These are phyloP conservation scores for Geophilus truncorum DNA, from an alignment of 2,888 invertebrate species.

Conservation along the genomic window DNA sequence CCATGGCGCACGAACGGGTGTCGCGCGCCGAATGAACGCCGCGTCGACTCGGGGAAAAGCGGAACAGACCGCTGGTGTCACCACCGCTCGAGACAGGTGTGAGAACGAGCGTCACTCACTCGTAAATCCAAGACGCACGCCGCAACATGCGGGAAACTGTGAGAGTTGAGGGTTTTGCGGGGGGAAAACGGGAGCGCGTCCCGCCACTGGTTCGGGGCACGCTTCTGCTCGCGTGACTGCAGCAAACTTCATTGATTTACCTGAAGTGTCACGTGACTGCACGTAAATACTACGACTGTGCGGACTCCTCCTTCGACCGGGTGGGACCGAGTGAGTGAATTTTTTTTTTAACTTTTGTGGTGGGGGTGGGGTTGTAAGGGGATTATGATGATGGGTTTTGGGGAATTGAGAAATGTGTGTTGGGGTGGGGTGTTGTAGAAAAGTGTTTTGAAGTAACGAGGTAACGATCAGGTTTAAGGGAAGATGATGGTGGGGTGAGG, in stretches of 20 bases:
- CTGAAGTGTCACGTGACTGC: not conserved
- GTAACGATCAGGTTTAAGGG: no score
- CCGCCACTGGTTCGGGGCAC: not conserved
- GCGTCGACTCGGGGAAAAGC: not conserved
- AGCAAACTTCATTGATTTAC: slow-evolving; percentile 27
- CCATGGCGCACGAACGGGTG: not conserved
- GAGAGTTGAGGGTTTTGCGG: not conserved
- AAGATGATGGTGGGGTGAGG: no score
- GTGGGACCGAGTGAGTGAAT: no score
- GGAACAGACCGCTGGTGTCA: not conserved
- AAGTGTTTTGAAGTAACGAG: no score
- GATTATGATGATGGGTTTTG: no score
- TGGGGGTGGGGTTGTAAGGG: not conserved
- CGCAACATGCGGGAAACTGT: not conserved
- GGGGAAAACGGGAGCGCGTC: not conserved
- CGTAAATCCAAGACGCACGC: no score
- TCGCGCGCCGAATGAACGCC: not conserved
- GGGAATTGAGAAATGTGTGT: no score
- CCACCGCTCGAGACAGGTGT: not conserved
- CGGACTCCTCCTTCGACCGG: not conserved
- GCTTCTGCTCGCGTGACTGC: slow-evolving; percentile 2
- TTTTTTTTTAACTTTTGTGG: not conserved
- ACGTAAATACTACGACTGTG: not conserved
- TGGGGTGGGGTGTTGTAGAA: no score
- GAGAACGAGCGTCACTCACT: not conserved